phyloP scores from a whole-genome alignment of 2,797 vertebrate genomes.

The Enteromius unitaeniatus region DNA sequence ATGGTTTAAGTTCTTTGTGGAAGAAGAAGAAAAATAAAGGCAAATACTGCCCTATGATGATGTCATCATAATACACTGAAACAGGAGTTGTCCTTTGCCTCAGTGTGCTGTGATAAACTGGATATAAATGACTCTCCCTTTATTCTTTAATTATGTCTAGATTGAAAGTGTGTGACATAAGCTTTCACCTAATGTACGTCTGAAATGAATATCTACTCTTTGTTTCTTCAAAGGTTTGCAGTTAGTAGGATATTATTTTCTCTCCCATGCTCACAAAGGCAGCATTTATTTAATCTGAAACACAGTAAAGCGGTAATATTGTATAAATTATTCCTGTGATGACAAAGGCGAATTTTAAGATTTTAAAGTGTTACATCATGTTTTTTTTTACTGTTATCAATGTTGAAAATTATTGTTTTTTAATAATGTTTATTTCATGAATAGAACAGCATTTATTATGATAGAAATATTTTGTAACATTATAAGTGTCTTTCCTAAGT shows the following conservation, averaged over 20 bases:
- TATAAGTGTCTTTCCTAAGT: neutral
- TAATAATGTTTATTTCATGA: neutral
- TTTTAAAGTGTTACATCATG: neutral
- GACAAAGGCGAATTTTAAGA: neutral
- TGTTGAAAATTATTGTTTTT: neutral
- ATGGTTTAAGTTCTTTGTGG: neutral
- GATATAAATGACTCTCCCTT: neutral
- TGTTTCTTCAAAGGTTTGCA: neutral
- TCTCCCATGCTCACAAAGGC: neutral
- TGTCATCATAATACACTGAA: neutral
- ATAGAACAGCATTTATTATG: neutral
- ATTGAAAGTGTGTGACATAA: neutral
- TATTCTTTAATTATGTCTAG: neutral
- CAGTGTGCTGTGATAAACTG: neutral
- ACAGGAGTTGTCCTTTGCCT: neutral
- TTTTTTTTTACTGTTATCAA: neutral
- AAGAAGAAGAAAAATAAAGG: neutral
- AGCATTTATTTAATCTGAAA: conserved; percentile 1
- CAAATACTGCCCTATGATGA: neutral
- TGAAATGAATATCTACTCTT: neutral
- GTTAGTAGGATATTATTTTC: neutral
- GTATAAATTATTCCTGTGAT: neutral
- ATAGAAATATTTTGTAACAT: neutral
- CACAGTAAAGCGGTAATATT: neutral
- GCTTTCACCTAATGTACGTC: neutral